Evolutionary conservation across 2,797 vertebrate species (phyloP).

Genomic region (Anolis apletophallus): DNA sequence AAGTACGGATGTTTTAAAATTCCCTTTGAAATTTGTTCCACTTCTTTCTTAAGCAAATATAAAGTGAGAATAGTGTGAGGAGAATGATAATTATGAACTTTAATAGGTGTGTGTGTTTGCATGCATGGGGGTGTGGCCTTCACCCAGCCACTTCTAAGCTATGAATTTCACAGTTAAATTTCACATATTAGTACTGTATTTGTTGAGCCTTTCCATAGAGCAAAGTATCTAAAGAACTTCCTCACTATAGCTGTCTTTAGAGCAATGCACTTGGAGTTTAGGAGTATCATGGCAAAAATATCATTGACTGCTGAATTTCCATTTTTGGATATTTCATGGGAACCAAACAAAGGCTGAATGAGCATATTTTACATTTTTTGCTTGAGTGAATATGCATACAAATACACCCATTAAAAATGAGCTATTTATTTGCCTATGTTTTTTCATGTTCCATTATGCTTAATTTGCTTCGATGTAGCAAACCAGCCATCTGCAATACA

Average conservation of each 20-base stretch:
- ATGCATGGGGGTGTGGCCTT: neutral
- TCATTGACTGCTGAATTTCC: conserved; percentile 1
- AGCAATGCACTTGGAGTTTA: conserved; percentile 36
- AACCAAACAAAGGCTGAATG: neutral
- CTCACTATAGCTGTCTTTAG: conserved; percentile 30
- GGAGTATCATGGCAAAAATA: conserved; percentile 45
- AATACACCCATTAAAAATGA: neutral
- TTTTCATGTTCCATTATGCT: neutral
- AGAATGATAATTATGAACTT: too few species aligned
- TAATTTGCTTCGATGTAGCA: neutral
- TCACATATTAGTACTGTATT: too few species aligned
- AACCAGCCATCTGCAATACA: neutral
- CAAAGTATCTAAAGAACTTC: neutral
- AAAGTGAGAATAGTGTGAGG: too few species aligned
- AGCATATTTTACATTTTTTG: too few species aligned
- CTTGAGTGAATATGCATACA: neutral
- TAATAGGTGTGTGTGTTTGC: too few species aligned
- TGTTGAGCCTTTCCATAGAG: too few species aligned
- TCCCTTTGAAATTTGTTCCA: neutral
- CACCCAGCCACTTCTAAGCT: too few species aligned
- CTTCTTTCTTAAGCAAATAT: neutral
- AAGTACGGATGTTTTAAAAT: conserved; percentile 2
- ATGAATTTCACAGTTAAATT: too few species aligned
- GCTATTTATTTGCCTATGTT: neutral
- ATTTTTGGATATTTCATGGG: conserved; percentile 15